Evolutionary conservation across 2,888 invertebrate species (phyloP), one percentile per base, ranked within the genome.

Genomic region (Eristalinus aeneus): DNA sequence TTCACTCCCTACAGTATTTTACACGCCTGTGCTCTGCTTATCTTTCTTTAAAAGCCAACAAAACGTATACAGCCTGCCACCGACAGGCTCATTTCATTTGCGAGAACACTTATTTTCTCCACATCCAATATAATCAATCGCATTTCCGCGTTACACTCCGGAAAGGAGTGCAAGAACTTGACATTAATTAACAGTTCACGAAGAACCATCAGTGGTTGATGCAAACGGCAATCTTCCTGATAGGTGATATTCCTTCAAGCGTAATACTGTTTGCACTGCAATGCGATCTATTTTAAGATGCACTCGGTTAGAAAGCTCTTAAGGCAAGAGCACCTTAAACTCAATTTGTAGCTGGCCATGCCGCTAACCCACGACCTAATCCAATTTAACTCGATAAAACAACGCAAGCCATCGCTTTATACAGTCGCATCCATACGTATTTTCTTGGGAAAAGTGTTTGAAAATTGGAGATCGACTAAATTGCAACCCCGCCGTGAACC

Each of bases 401-500:
- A n/a, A 20, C 46, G 46, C 72, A 72, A 20, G 12, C n/a, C 39
- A 56, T 39, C 23, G 10, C 58, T 34, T 36, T 60, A 56, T 58
- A 31, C 22, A 22, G 16, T 46, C 46, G 16, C 16, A 64, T 11
- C 9, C 39, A 39, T 12, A 4, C 22, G 56, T 36, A 53, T 60
- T n/a, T 46, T 16, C 61, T 53, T 20, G 61, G 32, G n/a, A 53
- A 53, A 72, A 36, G 22, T 27, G 36, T 74, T 64, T 56, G n/a
- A 56, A 36, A 74, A 74, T 74, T 36, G 64, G 36, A 74, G 54
- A 9, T 27, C 34, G 27, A 34, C 36, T 74, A 54, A 36, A 56
- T 27, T n/a, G 31, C 27, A n/a, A 22, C 16, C 5, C 64, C 16
- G 12, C 16, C 20, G 56, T 16, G 46, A 1, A 2, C 16, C 16